Conservation (phyloP, 2,113 vertebrate genomes). For the Bubo blakistoni region DNA sequence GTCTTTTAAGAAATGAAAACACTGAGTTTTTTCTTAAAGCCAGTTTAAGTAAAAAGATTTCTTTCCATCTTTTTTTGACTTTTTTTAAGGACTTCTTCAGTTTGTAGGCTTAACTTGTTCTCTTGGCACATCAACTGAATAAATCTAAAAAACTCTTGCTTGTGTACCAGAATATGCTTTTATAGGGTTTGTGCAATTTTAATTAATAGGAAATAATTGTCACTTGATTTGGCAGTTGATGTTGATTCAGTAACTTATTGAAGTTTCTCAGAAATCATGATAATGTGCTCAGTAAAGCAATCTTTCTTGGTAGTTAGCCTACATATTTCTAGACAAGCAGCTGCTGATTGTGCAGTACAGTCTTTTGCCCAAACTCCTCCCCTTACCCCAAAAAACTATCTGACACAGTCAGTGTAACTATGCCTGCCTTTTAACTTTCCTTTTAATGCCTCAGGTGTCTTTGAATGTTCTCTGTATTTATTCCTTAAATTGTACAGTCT, state of each 20-base stretch:
- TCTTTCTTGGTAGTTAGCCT: neutral
- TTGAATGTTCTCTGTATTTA: neutral
- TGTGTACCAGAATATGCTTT: neutral
- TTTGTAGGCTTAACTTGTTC: neutral
- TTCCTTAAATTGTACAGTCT: neutral
- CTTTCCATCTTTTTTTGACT: neutral
- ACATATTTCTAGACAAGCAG: neutral
- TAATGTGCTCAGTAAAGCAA: neutral
- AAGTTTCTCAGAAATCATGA: neutral
- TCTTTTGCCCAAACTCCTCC: neutral
- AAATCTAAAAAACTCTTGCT: neutral
- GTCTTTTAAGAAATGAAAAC: neutral
- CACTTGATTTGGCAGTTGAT: neutral
- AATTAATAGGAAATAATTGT: neutral
- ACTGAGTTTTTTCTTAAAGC: neutral
- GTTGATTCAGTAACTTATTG: neutral
- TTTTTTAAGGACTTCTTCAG: neutral
- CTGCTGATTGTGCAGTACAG: neutral
- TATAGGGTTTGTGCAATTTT: neutral
- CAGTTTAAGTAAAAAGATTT: neutral
- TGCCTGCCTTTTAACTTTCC: neutral
- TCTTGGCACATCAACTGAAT: neutral
- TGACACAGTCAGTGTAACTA: neutral
- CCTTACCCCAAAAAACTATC: neutral
- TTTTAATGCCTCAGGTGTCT: neutral